Percentiles rank a stretch among this genome's conserved stretches.
These are phyloP conservation scores for Semibalanus balanoides DNA, from an alignment of 1,140 invertebrate genomes.

Conservation along the genomic window DNA sequence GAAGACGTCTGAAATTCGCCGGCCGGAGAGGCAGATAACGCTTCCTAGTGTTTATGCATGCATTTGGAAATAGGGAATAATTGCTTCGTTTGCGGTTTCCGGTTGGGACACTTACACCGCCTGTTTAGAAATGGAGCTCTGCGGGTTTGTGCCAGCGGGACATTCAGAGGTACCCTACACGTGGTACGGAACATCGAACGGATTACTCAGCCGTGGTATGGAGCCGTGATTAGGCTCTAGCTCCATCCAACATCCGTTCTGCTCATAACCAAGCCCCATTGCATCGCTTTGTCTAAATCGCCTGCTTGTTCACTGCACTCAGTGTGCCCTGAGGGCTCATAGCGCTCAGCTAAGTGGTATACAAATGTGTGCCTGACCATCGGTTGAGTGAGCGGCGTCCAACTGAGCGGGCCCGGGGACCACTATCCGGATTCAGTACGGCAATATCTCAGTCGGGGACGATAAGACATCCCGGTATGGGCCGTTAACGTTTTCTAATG, in stretches of 20 bases:
- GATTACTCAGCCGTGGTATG: too few species aligned
- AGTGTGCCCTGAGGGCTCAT: neutral
- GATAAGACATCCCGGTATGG: neutral
- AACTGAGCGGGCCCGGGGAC: neutral
- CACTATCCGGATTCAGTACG: neutral
- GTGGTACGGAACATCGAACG: too few species aligned
- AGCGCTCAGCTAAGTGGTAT: neutral
- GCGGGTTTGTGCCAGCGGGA: too few species aligned
- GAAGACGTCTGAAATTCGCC: neutral
- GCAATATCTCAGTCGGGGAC: neutral
- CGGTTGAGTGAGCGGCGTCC: neutral
- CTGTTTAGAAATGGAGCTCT: too few species aligned
- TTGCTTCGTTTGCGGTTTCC: neutral
- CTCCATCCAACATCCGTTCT: too few species aligned
- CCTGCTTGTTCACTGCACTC: too few species aligned
- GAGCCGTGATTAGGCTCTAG: too few species aligned
- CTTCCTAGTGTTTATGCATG: neutral
- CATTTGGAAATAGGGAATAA: neutral
- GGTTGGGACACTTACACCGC: neutral
- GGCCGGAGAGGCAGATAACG: neutral
- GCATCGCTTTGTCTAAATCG: too few species aligned
- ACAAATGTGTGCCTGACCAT: neutral
- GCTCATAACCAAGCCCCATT: too few species aligned
- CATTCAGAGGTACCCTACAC: too few species aligned
- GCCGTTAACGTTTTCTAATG: slow-evolving; percentile 2